Evolutionary conservation across 1,140 invertebrate species (phyloP).

Genomic region (Rhopalosiphum maidis): DNA sequence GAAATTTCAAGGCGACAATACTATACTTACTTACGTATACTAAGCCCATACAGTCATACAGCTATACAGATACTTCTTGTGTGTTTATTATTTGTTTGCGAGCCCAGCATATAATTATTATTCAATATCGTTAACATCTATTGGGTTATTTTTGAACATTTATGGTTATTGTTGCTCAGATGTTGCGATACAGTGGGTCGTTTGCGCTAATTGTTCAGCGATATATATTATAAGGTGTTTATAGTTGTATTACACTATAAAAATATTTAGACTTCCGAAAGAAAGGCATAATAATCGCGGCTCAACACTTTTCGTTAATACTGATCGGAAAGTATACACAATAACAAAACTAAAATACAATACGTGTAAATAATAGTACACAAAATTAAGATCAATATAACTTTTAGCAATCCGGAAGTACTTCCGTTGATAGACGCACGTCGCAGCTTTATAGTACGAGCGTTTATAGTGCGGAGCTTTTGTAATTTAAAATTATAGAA

Average conservation of each 20-base stretch:
- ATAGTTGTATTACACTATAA: not conserved
- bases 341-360: not conserved
- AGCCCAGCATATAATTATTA: conserved; percentile 9
- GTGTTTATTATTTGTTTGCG: conserved; percentile 47
- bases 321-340: not conserved
- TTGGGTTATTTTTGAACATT: conserved; percentile 27
- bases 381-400: not conserved
- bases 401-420: not conserved
- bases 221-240: not conserved
- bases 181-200: not conserved
- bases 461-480: not conserved
- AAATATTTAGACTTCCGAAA: not conserved
- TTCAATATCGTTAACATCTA: conserved; percentile 48
- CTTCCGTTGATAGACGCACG: not conserved
- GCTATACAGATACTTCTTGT: not conserved
- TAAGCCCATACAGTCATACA: not conserved
- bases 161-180: not conserved
- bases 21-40: not conserved
- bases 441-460: not conserved
- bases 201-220: not conserved
- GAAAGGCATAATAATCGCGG: not conserved
- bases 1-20: conserved; percentile 46
- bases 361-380: not conserved
- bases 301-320: not conserved
- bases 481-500: not conserved